Evolutionary conservation across 2,113 vertebrate species (phyloP).

Genomic region (Paraplagusia blochii): DNA sequence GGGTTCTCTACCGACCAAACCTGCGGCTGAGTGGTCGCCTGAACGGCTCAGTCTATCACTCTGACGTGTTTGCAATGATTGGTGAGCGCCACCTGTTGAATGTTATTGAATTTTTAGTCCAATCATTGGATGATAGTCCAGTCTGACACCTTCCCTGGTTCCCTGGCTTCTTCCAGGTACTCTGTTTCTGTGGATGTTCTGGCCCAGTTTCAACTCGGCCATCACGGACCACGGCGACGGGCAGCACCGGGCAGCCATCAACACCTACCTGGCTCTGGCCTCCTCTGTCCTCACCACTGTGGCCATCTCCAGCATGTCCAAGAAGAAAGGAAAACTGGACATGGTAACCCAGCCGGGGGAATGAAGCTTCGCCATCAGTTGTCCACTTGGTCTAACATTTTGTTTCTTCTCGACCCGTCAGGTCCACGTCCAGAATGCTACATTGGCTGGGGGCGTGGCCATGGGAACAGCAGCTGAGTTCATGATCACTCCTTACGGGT

Average conservation of each 20-base stretch:
- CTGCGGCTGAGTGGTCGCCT: conserved; percentile 83
- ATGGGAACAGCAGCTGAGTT: conserved; percentile 92
- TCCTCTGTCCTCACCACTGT: conserved; percentile 85
- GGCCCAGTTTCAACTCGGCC: conserved; percentile 98
- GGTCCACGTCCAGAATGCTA: conserved; percentile 96
- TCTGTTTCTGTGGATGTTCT: conserved; percentile 95
- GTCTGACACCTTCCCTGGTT: no score
- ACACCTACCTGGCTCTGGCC: conserved; percentile 88
- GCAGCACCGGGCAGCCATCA: conserved; percentile 90
- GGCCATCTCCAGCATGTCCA: conserved; percentile 85
- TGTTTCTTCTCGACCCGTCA: conserved; percentile 49
- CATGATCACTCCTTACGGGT: conserved; percentile 88
- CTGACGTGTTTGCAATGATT: conserved; percentile 93
- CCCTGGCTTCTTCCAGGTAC: no score
- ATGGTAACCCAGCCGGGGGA: conserved; percentile 81
- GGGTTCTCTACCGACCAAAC: conserved; percentile 87
- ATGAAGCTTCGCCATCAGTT: no score
- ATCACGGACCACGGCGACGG: conserved; percentile 83
- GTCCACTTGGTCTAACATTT: not conserved
- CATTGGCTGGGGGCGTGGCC: conserved; percentile 88
- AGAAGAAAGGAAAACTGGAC: conserved; percentile 89
- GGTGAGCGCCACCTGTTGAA: conserved; percentile 71
- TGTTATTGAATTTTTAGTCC: not conserved
- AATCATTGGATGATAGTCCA: not conserved
- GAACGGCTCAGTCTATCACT: conserved; percentile 82